Evolutionary conservation across 2,113 vertebrate genomes (phyloP).

Genomic region (Phalacrocorax aristotelis): DNA sequence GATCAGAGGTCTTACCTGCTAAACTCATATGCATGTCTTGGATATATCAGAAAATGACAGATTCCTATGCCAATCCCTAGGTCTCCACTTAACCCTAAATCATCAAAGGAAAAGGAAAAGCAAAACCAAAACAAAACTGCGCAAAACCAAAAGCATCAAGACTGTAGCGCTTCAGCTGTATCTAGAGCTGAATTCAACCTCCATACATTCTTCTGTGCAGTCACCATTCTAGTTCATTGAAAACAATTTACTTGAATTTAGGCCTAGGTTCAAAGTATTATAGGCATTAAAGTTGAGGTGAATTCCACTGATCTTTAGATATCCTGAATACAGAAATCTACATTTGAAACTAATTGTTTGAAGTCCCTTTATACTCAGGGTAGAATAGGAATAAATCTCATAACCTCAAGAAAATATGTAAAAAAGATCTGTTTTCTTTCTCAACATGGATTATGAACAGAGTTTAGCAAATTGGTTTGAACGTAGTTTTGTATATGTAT

Average conservation of each 20-base stretch:
- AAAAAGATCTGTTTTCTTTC: rapidly evolving
- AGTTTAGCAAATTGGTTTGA: neutral
- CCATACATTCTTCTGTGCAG: neutral
- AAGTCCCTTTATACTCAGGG: neutral
- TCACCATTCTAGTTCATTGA: neutral
- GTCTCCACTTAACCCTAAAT: neutral
- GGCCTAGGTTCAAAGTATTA: neutral
- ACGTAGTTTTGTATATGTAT: neutral
- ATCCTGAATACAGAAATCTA: neutral
- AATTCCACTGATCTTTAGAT: neutral
- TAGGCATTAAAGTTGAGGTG: neutral
- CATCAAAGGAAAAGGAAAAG: neutral
- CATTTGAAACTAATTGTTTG: neutral
- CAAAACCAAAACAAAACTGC: neutral
- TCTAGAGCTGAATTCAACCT: neutral
- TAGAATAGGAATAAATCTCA: neutral
- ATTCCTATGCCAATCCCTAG: neutral
- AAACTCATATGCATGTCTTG: neutral
- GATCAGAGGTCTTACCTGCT: neutral
- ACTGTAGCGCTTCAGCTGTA: neutral
- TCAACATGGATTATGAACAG: neutral
- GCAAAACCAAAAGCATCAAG: neutral
- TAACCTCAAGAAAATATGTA: neutral
- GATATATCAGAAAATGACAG: neutral
- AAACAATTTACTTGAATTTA: neutral